These are phyloP conservation scores for Strigops habroptila DNA, from an alignment of 2,113 vertebrate species.

Conservation along the genomic window DNA sequence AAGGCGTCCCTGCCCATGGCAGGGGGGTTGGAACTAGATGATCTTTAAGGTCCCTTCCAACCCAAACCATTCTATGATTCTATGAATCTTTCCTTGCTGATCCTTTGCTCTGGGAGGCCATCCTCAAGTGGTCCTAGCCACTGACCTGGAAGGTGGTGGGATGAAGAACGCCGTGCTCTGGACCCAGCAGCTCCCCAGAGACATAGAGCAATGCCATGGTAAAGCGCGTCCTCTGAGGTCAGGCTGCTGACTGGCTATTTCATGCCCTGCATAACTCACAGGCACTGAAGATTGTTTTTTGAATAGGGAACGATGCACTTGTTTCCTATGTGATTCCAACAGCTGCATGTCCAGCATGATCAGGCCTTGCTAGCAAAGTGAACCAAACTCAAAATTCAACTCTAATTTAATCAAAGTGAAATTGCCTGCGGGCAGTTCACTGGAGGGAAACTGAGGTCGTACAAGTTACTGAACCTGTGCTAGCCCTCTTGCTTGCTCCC, in stretches of 20 bases:
- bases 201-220: neutral
- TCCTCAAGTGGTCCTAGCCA: too few species aligned
- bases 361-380: neutral
- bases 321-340: neutral
- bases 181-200: neutral
- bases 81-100: neutral
- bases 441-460: neutral
- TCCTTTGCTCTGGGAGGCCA: neutral
- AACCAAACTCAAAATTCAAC: neutral
- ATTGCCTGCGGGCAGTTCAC: neutral
- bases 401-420: neutral
- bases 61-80: neutral
- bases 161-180: neutral
- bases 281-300: neutral
- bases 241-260: neutral
- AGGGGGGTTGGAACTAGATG: neutral
- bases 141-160: neutral
- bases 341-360: rapidly evolving
- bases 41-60: neutral
- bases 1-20: neutral
- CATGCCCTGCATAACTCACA: neutral
- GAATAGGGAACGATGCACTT: neutral
- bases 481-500: neutral
- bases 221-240: neutral
- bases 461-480: neutral